Conservation (phyloP, 2,113 vertebrate species). For the Ammodytes dubius region DNA sequence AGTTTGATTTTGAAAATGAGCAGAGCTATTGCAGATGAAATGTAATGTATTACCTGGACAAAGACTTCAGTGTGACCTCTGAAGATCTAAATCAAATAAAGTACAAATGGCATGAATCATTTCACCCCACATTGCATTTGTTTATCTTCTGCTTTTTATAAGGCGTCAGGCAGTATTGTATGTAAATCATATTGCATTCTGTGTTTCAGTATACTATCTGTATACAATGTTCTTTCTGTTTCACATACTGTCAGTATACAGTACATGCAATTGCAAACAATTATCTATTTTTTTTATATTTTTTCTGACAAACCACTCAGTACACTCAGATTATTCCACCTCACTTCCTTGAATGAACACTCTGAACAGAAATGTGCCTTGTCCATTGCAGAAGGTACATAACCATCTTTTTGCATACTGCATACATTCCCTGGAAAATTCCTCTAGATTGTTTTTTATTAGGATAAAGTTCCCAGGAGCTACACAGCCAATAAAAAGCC, state of each 20-base stretch:
- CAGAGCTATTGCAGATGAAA: slow-evolving; percentile 77
- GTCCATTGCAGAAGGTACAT: slow-evolving; percentile 66
- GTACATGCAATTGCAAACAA: no score
- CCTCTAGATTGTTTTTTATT: slow-evolving; percentile 86
- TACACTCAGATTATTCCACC: background rate
- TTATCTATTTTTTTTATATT: background rate
- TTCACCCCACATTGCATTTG: slow-evolving; percentile 13
- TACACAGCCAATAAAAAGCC: slow-evolving; percentile 86
- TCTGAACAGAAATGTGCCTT: slow-evolving; percentile 54
- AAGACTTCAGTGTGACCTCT: slow-evolving; percentile 67
- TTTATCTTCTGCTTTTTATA: slow-evolving; percentile 44
- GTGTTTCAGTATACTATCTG: background rate
- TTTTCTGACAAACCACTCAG: background rate
- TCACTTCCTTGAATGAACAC: slow-evolving; percentile 25
- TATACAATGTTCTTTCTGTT: no score
- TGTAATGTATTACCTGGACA: slow-evolving; percentile 71
- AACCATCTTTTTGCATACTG: slow-evolving; percentile 80
- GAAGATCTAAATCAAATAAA: slow-evolving; percentile 63
- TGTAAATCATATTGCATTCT: background rate
- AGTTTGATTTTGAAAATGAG: slow-evolving; percentile 86
- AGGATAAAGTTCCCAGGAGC: slow-evolving; percentile 87
- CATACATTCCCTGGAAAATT: slow-evolving; percentile 86
- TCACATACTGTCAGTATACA: no score
- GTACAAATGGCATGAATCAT: slow-evolving; percentile 56
- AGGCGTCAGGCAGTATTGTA: background rate